A percentile compares a stretch with the other conserved stretches of the same genome.
Evolutionary conservation across 2,113 vertebrate species (phyloP).

Genomic region (Triplophysa tibetana): DNA sequence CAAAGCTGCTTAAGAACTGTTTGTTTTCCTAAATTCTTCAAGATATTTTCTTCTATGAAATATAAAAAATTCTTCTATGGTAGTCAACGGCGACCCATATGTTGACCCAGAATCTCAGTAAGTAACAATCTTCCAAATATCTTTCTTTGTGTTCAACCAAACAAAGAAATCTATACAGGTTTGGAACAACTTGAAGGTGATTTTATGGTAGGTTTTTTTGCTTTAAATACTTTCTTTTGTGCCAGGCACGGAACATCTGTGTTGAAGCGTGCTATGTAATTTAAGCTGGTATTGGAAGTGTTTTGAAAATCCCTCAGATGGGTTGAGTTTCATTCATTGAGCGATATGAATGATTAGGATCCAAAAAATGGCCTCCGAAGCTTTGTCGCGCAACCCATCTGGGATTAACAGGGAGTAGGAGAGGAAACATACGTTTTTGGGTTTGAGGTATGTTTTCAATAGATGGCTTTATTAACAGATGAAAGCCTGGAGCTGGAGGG

Average conservation of each 20-base stretch:
- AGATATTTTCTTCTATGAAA: no score
- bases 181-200: neutral
- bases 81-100: no score
- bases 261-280: neutral
- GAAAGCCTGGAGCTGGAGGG: slow-evolving; percentile 23
- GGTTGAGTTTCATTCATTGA: slow-evolving; percentile 37
- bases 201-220: neutral
- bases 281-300: slow-evolving; percentile 15
- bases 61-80: no score
- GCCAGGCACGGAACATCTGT: slow-evolving; percentile 25
- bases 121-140: no score
- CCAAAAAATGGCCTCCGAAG: slow-evolving; percentile 32
- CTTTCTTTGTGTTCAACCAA: no score
- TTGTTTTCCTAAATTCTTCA: no score
- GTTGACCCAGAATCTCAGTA: no score
- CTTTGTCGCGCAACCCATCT: slow-evolving; percentile 40
- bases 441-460: slow-evolving; percentile 44
- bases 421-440: slow-evolving; percentile 13
- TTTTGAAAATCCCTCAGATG: slow-evolving; percentile 21
- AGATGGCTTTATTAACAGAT: slow-evolving; percentile 46
- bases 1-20: no score
- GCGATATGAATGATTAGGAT: slow-evolving; percentile 34
- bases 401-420: slow-evolving; percentile 33
- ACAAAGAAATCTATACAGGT: no score
- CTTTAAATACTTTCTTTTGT: neutral